Base-by-base conservation (phyloP, 92 coral and sea anemone genomes). In the Epizoanthus rinbou region DNA sequence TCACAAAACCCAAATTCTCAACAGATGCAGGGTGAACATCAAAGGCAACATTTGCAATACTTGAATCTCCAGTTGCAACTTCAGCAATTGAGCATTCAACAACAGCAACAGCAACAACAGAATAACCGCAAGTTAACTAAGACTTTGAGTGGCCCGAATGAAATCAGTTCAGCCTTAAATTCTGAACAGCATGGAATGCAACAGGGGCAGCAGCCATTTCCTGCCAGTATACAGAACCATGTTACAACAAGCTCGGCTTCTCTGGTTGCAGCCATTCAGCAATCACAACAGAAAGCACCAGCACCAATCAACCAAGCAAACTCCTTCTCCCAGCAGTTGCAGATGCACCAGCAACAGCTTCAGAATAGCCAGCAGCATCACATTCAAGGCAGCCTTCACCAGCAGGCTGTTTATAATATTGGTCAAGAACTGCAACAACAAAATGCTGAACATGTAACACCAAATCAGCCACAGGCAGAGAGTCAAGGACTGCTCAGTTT, bases 21-120 rank as follows among this genome's bases (percentile, higher is more conserved):
- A 69, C 90, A 89, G 25, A 72, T 81, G 18, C 85, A 73, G 7
- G 89, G 80, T 83, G 89, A 97, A 19, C 97, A 97, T 73, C 98
- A 97, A 68, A 90, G 95, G 25, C 98, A 97, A 69, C 99, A 97
- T 52, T 79, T 94, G 35, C 99, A 97, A 82, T 94, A 94, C 86
- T 87, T 97, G 21, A 97, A 97, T 86, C 80, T 97, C 35, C 99
- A 97, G 89, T 65, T 95, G 57, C 99, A 94, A 72, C 89, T 97
- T 13, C 93, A 97, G 69, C 98, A 92, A 58, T 70, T 97, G 37
- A 87, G 90, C 57, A 85, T 97, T 21, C 98, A 93, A 69, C 94
- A 87, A 47, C 89, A 86, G 39, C 95, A 81, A 31, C 78, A 86
- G 53, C 85, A 86, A 35, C 90, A 86, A 70, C 94, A 88, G 39